These are phyloP conservation scores for Gopherus flavomarginatus DNA, from an alignment of 2,113 vertebrate genomes.

Conservation along the genomic window DNA sequence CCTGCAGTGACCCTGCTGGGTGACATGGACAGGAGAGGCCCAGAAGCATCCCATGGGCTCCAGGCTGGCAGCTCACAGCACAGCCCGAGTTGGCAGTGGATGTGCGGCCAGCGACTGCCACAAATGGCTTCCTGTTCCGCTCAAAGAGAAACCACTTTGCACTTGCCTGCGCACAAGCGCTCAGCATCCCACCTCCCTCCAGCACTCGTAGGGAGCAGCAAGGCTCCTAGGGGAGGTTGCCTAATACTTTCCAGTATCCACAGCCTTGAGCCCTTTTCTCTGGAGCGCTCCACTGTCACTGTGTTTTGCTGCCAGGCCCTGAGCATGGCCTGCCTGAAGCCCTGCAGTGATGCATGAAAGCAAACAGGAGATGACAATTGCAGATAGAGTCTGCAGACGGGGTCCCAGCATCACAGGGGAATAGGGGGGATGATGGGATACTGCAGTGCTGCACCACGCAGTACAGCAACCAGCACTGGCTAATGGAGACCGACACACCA, in stretches of 20 bases:
- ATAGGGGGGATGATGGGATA: fast-evolving
- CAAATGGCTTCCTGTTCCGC: slow-evolving; percentile 53
- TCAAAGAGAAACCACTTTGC: slow-evolving; percentile 19
- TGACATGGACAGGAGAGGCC: fast-evolving
- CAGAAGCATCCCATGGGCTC: fast-evolving
- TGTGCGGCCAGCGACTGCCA: neutral
- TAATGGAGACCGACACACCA: too few relatives aligned
- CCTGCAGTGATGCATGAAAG: too few relatives aligned
- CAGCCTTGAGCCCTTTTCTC: too few relatives aligned
- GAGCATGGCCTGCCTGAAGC: neutral
- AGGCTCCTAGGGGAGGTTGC: neutral
- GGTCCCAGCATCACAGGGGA: fast-evolving
- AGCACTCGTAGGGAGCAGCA: neutral
- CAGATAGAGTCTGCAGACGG: too few relatives aligned
- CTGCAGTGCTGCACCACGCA: too few relatives aligned
- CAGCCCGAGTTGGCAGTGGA: fast-evolving
- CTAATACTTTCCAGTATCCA: fast-evolving
- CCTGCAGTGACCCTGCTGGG: fast-evolving
- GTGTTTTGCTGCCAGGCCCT: too few relatives aligned
- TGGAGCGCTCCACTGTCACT: too few relatives aligned
- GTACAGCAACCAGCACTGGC: too few relatives aligned
- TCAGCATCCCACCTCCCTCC: fast-evolving
- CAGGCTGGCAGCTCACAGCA: fast-evolving
- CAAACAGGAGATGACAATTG: too few relatives aligned
- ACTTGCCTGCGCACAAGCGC: fast-evolving